Percentiles rank a stretch among this genome's conserved stretches.
These are phyloP conservation scores for Upupa epops DNA, from an alignment of 2,113 vertebrate species.

Conservation along the genomic window DNA sequence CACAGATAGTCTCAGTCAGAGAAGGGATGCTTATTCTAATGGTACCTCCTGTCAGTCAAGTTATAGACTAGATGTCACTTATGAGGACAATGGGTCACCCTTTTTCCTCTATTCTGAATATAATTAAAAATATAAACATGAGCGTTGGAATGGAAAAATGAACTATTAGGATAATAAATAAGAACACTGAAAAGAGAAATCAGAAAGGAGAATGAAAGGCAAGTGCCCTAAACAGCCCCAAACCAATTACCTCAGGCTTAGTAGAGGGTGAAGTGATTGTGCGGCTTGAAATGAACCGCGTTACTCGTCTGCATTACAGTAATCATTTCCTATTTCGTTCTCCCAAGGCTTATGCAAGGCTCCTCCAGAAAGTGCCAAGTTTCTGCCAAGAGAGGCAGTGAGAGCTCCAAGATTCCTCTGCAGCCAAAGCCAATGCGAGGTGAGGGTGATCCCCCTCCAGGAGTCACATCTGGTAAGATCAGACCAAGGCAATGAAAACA, in stretches of 20 bases:
- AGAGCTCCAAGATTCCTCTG: not conserved
- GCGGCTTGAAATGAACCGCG: not conserved
- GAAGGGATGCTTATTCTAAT: conserved; percentile 14
- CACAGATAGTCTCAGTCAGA: not conserved
- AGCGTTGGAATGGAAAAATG: not conserved
- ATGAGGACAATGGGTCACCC: not conserved
- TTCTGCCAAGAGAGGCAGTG: not conserved
- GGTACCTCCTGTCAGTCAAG: conserved; percentile 31
- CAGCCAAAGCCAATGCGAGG: not conserved
- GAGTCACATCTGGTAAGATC: not conserved
- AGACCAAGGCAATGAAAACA: not conserved
- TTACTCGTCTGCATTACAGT: not conserved
- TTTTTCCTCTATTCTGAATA: not conserved
- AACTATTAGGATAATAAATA: conserved; percentile 2
- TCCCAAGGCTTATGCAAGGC: not conserved
- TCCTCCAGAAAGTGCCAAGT: not conserved
- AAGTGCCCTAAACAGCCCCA: not conserved
- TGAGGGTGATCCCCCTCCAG: not conserved
- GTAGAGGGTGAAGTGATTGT: not conserved
- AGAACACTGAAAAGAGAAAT: not conserved
- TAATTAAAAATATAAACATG: conserved; percentile 33
- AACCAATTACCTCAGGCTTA: not conserved
- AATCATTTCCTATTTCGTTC: not conserved
- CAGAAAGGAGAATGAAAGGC: not conserved
- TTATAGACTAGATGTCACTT: not conserved